phyloP scores from a whole-genome alignment of 2,888 invertebrate species.

The Odontocolon sp. region DNA sequence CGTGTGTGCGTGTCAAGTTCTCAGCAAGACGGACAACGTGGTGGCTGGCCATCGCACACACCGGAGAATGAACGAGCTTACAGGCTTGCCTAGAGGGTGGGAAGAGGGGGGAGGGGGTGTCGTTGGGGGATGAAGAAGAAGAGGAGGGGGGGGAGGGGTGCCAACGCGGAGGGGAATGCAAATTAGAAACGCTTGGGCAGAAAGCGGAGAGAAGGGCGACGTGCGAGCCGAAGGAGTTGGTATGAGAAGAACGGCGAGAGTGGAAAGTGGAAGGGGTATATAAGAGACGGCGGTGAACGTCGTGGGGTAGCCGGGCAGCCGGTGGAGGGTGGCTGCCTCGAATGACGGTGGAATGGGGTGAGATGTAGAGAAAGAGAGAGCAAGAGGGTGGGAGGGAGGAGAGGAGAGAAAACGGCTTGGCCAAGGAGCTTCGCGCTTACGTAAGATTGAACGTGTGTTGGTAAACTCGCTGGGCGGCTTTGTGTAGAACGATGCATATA shows the following conservation, averaged over 20 bases:
- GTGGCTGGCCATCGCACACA: constrained; percentile 49
- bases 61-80: constrained; percentile 40
- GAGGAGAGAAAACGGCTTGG: constrained; percentile 58
- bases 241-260: constrained; percentile 44
- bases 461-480: constrained; percentile 60
- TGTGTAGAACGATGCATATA: constrained; percentile 56
- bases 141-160: constrained; percentile 66
- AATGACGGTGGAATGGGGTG: constrained; percentile 47
- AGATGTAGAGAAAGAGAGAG: constrained; percentile 38
- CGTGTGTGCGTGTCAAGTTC: constrained; percentile 25
- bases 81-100: constrained; percentile 31
- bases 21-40: constrained; percentile 57
- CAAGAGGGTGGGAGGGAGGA: constrained; percentile 28
- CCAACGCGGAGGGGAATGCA: constrained; percentile 80
- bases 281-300: constrained; percentile 54
- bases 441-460: constrained; percentile 68
- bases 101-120: constrained; percentile 53
- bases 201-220: constrained; percentile 68
- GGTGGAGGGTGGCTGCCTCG: constrained; percentile 54
- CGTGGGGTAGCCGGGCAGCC: constrained; percentile 58
- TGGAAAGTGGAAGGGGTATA: constrained; percentile 57
- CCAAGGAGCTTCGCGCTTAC: constrained; percentile 78
- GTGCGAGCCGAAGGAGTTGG: constrained; percentile 36
- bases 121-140: too few relatives aligned
- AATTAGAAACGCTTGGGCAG: constrained; percentile 80